Evolutionary conservation across 1,140 invertebrate genomes (phyloP), one percentile per base, ranked within the genome.

Genomic region (Frieseomelitta varia): DNA sequence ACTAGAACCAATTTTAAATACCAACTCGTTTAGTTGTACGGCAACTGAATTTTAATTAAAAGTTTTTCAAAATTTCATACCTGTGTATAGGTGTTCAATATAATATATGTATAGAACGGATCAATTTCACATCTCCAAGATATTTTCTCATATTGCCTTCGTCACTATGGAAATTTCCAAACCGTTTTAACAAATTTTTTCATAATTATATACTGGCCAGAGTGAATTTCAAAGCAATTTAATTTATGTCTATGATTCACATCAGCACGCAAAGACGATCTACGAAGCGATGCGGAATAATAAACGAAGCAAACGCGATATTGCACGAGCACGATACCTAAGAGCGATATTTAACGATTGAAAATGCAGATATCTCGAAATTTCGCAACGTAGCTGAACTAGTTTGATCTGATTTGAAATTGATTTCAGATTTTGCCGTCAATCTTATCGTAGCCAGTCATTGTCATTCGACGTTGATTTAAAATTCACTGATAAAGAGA

Each of bases 251-350:
- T 19, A 53, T 10, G 51, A 27, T 56, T 56, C 51, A 27, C 53
- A 30, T 55, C 72, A 19, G 27, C 72, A 74, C 72, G 72, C 72
- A 27, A 74, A 74, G 51, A 74, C 51, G 53, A 55, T 55, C 51
- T 47, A 72, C 27, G 27, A 56, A 34, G 12, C 51, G 51, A 30
- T 21, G 51, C 53, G 53, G 53, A 74, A 55, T 74, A 74, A 56
- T 27, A 56, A 74, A 74, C 51, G 53, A 74, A 74, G 51, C 72
- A 30, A 58, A 55, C 47, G 27, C 47, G 72, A 55, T 55, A 72
- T 30, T 19, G n/a, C 72, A 55, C 51, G 51, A 30, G 12, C 51
- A 24, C 27, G 72, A 72, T 74, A 74, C 55, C 12, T 75, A 30
- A 76, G 21, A 17, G 10, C 19, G 67, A n/a, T 55, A 39, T 79